Percentiles rank a stretch among this genome's conserved stretches.
phyloP scores from a whole-genome alignment of 2,888 invertebrate genomes.

The Microctonus aethiopoides region DNA sequence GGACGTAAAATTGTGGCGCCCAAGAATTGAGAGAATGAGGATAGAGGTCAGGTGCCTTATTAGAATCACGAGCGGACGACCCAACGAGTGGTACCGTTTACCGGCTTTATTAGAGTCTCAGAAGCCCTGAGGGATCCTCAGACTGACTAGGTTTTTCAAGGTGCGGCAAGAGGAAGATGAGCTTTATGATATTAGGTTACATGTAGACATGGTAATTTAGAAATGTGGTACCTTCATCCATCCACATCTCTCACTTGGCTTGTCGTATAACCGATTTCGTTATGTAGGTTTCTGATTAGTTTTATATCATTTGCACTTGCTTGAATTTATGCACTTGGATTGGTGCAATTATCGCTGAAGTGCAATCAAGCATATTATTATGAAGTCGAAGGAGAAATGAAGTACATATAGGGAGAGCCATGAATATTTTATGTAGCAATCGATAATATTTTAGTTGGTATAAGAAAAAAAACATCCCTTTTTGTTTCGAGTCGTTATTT shows the following conservation, averaged over 20 bases:
- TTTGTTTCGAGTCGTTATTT: too few species aligned
- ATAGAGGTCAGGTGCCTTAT: slow-evolving; percentile 34
- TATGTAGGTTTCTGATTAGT: background rate
- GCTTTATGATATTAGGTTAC: slow-evolving; percentile 5
- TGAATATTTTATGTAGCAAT: too few species aligned
- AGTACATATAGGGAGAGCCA: too few species aligned
- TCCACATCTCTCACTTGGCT: background rate
- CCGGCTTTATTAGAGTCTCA: slow-evolving; percentile 19
- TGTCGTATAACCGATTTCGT: background rate
- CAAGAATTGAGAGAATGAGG: background rate
- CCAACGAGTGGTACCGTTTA: slow-evolving; percentile 19
- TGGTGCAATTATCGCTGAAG: background rate
- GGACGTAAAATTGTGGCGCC: background rate
- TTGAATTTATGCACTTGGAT: background rate
- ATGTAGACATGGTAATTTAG: background rate
- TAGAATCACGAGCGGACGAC: slow-evolving; percentile 34
- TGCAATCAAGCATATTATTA: background rate
- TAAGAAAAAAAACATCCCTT: too few species aligned
- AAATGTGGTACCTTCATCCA: background rate
- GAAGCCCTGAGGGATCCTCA: background rate
- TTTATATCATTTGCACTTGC: background rate
- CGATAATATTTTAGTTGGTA: too few species aligned
- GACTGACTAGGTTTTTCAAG: background rate
- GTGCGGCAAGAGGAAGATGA: background rate
- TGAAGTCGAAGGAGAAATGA: too few species aligned